Evolutionary conservation across 2,797 vertebrate genomes (phyloP).

Genomic region (Pyrocephalus nanus): DNA sequence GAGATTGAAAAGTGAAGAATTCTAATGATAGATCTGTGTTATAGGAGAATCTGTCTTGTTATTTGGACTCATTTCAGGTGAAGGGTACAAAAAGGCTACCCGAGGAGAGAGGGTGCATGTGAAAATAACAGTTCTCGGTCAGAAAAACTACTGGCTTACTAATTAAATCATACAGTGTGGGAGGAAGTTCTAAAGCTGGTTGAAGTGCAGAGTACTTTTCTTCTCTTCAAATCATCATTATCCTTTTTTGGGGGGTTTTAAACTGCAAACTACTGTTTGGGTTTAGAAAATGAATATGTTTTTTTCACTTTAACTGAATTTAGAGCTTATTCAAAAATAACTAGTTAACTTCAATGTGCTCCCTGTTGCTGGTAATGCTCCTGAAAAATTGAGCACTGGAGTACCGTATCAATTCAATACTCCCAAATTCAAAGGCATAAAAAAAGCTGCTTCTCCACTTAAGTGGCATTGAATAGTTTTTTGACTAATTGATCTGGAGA

Average conservation of each 20-base stretch:
- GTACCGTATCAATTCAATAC: not conserved
- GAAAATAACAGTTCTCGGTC: not conserved
- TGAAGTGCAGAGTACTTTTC: not conserved
- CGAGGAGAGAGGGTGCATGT: not conserved
- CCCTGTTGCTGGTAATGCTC: not conserved
- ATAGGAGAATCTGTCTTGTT: not conserved
- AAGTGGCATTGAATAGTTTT: not conserved
- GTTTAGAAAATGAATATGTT: not conserved
- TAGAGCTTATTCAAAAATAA: not conserved
- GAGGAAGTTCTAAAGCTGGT: not conserved
- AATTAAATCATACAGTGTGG: not conserved
- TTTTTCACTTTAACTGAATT: not conserved
- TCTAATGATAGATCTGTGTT: not conserved
- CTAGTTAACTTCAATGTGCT: not conserved
- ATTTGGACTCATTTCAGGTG: not conserved
- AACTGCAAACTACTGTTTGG: not conserved
- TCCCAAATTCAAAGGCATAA: not conserved
- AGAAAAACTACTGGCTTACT: not conserved
- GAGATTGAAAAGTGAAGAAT: not conserved
- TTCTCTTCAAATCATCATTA: not conserved
- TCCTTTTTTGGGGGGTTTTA: not conserved
- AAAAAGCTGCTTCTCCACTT: not conserved
- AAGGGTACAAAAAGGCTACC: not conserved
- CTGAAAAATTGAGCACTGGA: not conserved
- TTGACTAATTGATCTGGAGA: not conserved